Evolutionary conservation across 1,140 invertebrate genomes (phyloP), one percentile per base, ranked within the genome.

Genomic region (Hypothenemus hampei): DNA sequence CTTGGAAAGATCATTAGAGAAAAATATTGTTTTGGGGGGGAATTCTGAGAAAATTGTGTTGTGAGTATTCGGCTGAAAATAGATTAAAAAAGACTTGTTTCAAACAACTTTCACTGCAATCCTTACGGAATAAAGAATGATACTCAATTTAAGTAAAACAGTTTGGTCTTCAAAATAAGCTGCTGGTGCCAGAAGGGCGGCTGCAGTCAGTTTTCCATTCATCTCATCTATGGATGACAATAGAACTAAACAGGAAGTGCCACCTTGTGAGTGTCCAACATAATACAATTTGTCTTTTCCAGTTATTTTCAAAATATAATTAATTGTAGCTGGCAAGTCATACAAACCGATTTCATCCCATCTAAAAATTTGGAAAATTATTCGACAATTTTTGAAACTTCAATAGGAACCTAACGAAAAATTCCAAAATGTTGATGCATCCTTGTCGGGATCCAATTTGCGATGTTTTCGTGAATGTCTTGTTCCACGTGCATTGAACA

Each of bases 341-440:
- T 79, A 81, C n/a, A 73, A 61, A 8, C 81, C 84, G 72, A 87
- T 85, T 69, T 89, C 83, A 65, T 88, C 81, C 75, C 75, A 87
- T 59, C 83, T 86, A 60, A 37, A 51, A 54, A 10, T 16, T n/a
- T 37, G n/a, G n/a, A 37, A 8, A 11, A 13, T 37, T 7, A 16
- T 7, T 29, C n/a, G 15, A 37, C 7, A 10, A 7, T 7, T 10
- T 15, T n/a, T 37, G 7, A 21, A 11, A 43, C n/a, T 43, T 7
- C 18, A 43, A 10, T 13, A 16, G 0, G 22, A 43, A 8, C n/a
- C 40, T 43, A 18, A 78, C 76, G 65, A 80, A 60, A 80, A 86
- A 59, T 80, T 75, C 83, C 83, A 86, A 61, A 82, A 87, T 15
- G 73, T 67, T 6, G 4, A 37, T 6, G 70, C 66, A 33, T 77